A percentile compares a stretch with the other conserved stretches of the same genome.
Evolutionary conservation across 2,797 vertebrate species (phyloP).

Genomic region (Aeoliscus strigatus): DNA sequence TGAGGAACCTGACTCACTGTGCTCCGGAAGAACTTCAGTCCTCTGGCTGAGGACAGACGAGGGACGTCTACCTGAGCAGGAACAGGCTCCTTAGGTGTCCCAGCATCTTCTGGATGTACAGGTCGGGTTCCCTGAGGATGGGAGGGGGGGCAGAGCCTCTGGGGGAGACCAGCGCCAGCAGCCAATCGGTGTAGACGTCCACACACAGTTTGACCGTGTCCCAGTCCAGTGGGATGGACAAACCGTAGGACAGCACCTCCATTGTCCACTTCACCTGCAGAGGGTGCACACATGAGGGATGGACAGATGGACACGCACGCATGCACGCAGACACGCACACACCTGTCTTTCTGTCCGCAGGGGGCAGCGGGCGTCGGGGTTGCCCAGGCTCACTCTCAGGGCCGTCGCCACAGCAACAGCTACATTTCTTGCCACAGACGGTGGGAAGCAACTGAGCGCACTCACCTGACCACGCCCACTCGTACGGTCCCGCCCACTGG

Average conservation of each 20-base stretch:
- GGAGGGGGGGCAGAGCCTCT: slow-evolving; percentile 88
- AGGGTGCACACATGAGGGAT: no score
- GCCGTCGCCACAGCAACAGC: slow-evolving; percentile 87
- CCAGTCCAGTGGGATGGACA: slow-evolving; percentile 87
- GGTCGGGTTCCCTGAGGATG: slow-evolving; percentile 87
- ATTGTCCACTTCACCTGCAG: slow-evolving; percentile 97
- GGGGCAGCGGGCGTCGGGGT: slow-evolving; percentile 75
- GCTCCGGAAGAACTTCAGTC: no score
- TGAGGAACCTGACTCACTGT: no score
- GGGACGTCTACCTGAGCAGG: slow-evolving; percentile 85
- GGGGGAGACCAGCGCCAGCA: slow-evolving; percentile 85
- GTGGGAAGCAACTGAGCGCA: slow-evolving; percentile 86
- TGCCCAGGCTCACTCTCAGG: slow-evolving; percentile 78
- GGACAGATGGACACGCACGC: slow-evolving; percentile 1
- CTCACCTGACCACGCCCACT: slow-evolving; percentile 87
- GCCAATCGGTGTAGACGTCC: slow-evolving; percentile 93
- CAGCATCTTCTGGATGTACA: slow-evolving; percentile 89
- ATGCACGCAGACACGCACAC: slow-evolving; percentile 39
- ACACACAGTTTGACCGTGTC: slow-evolving; percentile 91
- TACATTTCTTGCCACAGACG: slow-evolving; percentile 84
- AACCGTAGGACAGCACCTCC: slow-evolving; percentile 90
- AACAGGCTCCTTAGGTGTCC: slow-evolving; percentile 90
- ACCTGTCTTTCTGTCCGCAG: slow-evolving; percentile 91
- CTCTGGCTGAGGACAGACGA: no score
- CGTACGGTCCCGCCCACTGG: slow-evolving; percentile 79